Conservation (phyloP, 1,140 invertebrate species). For the Diabrotica virgifera region DNA sequence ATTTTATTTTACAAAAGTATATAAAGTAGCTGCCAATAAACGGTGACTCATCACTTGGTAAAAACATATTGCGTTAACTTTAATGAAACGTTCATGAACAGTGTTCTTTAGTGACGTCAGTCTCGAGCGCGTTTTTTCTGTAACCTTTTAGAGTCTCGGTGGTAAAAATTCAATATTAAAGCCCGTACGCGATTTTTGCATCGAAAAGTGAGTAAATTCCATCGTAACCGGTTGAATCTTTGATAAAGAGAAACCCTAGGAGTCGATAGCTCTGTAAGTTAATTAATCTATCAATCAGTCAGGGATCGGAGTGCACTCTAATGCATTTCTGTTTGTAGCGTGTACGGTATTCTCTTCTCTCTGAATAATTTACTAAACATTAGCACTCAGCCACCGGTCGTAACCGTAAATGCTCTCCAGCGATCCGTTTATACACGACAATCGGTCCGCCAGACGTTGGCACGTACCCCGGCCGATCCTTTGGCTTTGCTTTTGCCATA, state of each 20-base stretch:
- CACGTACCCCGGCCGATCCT: conserved; percentile 24
- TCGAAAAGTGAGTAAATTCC: conserved; percentile 25
- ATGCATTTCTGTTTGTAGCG: conserved; percentile 38
- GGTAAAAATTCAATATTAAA: conserved; percentile 18
- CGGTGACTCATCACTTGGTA: background rate
- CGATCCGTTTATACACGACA: conserved; percentile 33
- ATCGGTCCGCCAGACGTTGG: conserved; percentile 20
- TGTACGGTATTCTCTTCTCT: conserved; percentile 32
- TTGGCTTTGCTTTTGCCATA: conserved; percentile 10
- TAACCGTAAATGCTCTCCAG: conserved; percentile 40
- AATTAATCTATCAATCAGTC: conserved; percentile 42
- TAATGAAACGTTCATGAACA: conserved; percentile 14
- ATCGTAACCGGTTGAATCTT: conserved; percentile 26
- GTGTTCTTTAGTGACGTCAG: conserved; percentile 8
- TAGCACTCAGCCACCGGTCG: conserved; percentile 37
- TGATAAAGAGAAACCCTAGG: conserved; percentile 28
- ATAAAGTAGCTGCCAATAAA: background rate
- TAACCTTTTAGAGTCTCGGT: conserved; percentile 6
- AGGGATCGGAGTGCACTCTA: conserved; percentile 41
- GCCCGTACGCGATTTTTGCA: conserved; percentile 18
- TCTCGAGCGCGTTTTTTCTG: conserved; percentile 5
- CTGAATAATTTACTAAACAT: conserved; percentile 44
- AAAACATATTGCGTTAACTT: conserved; percentile 10
- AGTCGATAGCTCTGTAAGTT: conserved; percentile 35
- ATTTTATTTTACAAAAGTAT: background rate